A percentile compares a stretch with the other conserved stretches of the same genome.
Conservation (phyloP, 2,888 invertebrate genomes). For the Calliscelio sp. region DNA sequence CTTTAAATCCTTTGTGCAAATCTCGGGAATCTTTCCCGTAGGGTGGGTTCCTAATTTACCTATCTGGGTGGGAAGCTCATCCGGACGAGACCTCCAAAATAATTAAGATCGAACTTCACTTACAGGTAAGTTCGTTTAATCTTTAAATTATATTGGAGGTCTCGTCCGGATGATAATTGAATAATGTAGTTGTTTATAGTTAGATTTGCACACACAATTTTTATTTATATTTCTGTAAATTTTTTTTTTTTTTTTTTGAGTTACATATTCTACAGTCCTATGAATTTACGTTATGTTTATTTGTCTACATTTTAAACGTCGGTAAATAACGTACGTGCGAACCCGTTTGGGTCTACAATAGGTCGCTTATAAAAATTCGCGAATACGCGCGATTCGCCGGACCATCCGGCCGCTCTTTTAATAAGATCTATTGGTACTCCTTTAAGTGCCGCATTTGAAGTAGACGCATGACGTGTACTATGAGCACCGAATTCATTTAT, state of each 20-base stretch:
- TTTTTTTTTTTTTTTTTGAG: no score
- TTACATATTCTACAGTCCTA: no score
- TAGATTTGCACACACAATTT: no score
- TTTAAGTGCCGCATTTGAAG: constrained; percentile 50
- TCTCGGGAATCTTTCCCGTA: not conserved
- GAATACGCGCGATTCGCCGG: constrained; percentile 35
- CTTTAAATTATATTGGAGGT: not conserved
- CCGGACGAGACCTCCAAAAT: constrained; percentile 20
- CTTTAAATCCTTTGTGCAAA: no score
- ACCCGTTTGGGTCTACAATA: not conserved
- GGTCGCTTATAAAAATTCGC: constrained; percentile 44
- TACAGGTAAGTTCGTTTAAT: constrained; percentile 12
- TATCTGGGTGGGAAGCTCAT: constrained; percentile 1
- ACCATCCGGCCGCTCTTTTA: constrained; percentile 42
- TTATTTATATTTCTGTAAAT: not conserved
- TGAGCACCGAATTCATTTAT: constrained; percentile 37
- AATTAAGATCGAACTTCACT: constrained; percentile 6
- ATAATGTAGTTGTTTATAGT: no score
- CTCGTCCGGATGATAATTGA: constrained; percentile 9
- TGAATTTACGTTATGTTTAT: no score
- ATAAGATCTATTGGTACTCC: constrained; percentile 49
- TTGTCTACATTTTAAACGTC: not conserved
- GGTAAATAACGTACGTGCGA: not conserved
- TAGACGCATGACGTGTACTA: constrained; percentile 58
- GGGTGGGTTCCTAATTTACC: not conserved